These are phyloP conservation scores for Nasonovia ribisnigri DNA, from an alignment of 2,888 invertebrate species.

Conservation along the genomic window DNA sequence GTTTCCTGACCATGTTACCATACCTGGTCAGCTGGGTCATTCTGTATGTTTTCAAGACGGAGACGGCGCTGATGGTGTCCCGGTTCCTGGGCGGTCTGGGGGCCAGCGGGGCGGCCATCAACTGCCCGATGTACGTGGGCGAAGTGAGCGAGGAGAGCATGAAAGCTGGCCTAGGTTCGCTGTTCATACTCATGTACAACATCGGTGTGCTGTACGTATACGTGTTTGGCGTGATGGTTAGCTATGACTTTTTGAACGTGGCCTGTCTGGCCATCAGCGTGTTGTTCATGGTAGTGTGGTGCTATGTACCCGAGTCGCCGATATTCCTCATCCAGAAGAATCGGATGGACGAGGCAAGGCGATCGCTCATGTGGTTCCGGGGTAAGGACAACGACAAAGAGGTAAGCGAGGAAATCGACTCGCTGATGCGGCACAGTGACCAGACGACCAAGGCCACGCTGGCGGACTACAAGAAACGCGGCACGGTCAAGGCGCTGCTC, in stretches of 20 bases:
- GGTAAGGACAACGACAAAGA: constrained; percentile 67
- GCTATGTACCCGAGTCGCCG: constrained; percentile 76
- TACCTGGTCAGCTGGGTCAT: constrained; percentile 75
- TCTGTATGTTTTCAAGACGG: constrained; percentile 72
- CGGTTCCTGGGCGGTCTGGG: constrained; percentile 75
- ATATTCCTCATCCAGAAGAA: constrained; percentile 72
- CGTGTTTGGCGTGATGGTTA: constrained; percentile 72
- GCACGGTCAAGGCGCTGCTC: constrained; percentile 70
- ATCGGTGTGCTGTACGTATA: constrained; percentile 73
- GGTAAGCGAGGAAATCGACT: constrained; percentile 66
- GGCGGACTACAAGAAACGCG: constrained; percentile 58
- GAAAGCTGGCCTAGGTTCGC: constrained; percentile 75
- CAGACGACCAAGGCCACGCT: constrained; percentile 61
- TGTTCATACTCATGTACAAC: constrained; percentile 74
- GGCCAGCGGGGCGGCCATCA: constrained; percentile 74
- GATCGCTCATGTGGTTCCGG: constrained; percentile 69
- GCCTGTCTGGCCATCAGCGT: constrained; percentile 73
- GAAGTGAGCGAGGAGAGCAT: constrained; percentile 75
- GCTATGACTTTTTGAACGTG: constrained; percentile 73
- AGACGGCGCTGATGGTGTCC: constrained; percentile 72
- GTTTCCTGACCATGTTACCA: constrained; percentile 73
- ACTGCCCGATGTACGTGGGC: constrained; percentile 76
- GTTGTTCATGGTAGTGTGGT: constrained; percentile 72
- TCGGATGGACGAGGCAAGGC: constrained; percentile 71
- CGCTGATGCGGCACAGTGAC: constrained; percentile 65